Evolutionary conservation across 2,797 vertebrate species (phyloP).

Genomic region (Macropodus opercularis): DNA sequence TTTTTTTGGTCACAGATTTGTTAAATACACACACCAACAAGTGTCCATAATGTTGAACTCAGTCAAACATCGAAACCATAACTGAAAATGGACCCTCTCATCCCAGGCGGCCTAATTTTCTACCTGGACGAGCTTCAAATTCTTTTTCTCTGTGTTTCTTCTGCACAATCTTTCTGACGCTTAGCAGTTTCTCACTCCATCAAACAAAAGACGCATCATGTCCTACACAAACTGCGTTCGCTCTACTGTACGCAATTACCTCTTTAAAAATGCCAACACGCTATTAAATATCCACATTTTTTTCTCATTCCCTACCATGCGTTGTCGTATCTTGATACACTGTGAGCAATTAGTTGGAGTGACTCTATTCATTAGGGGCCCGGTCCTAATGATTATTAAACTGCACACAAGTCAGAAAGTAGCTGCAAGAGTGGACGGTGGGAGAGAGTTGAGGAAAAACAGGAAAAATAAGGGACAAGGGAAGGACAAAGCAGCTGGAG

Average conservation of each 20-base stretch:
- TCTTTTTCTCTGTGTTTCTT: constrained; percentile 39
- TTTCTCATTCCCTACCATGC: constrained; percentile 44
- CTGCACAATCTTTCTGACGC: constrained; percentile 32
- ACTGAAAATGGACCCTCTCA: constrained; percentile 13
- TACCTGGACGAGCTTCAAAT: constrained; percentile 51
- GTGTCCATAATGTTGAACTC: constrained; percentile 26
- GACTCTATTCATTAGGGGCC: constrained; percentile 82
- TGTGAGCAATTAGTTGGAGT: constrained; percentile 80
- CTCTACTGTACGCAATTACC: constrained; percentile 76
- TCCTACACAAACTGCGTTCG: constrained; percentile 71
- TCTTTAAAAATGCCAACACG: constrained; percentile 76
- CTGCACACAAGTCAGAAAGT: constrained; percentile 74
- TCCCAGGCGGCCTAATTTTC: constrained; percentile 61
- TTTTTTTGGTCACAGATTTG: constrained; percentile 8
- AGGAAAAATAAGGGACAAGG: constrained; percentile 16
- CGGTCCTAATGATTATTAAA: constrained; percentile 82
- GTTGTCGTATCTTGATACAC: constrained; percentile 75
- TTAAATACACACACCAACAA: constrained; percentile 37
- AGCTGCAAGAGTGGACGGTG: constrained; percentile 61
- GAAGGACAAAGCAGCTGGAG: constrained; percentile 50
- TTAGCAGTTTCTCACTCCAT: constrained; percentile 53
- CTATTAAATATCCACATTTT: constrained; percentile 63
- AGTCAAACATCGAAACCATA: constrained; percentile 46
- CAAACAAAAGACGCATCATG: constrained; percentile 71
- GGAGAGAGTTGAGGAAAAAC: constrained; percentile 35